phyloP scores from a whole-genome alignment of 2,113 vertebrate species.

The Tauraco erythrolophus region DNA sequence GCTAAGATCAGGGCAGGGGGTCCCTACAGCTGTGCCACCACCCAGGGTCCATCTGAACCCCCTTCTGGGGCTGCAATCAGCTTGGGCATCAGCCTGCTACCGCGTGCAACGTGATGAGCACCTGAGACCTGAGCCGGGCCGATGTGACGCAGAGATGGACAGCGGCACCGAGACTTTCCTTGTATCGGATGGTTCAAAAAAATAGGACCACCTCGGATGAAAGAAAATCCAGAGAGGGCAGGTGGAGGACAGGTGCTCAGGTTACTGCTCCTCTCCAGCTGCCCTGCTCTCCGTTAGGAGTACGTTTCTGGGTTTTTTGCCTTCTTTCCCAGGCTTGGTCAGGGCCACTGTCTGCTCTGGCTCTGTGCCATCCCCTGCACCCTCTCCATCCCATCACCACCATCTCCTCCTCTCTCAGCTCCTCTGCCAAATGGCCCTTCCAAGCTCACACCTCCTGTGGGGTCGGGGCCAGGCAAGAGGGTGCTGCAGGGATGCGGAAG shows the following conservation, averaged over 20 bases:
- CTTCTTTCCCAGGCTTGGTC: not conserved
- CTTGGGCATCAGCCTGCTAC: not conserved
- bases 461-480: not conserved
- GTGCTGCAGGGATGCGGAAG: fast-evolving
- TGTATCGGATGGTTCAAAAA: conserved; percentile 25
- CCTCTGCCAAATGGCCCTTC: not conserved
- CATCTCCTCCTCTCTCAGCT: not conserved
- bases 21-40: not conserved
- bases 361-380: not conserved
- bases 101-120: not conserved
- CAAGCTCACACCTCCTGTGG: not conserved
- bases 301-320: not conserved
- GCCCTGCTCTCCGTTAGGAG: not conserved
- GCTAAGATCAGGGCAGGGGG: not conserved
- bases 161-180: not conserved
- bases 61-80: not conserved
- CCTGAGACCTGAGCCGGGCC: conserved; percentile 11
- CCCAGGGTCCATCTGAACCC: not conserved
- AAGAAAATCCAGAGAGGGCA: conserved; percentile 48
- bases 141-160: conserved; percentile 49
- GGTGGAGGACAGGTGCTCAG: not conserved
- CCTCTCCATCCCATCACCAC: not conserved
- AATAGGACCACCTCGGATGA: not conserved
- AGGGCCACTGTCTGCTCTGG: too few relatives aligned
- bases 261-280: conserved; percentile 6